Base-by-base conservation (phyloP, 1,140 invertebrate genomes). In the Drosophila simulans region DNA sequence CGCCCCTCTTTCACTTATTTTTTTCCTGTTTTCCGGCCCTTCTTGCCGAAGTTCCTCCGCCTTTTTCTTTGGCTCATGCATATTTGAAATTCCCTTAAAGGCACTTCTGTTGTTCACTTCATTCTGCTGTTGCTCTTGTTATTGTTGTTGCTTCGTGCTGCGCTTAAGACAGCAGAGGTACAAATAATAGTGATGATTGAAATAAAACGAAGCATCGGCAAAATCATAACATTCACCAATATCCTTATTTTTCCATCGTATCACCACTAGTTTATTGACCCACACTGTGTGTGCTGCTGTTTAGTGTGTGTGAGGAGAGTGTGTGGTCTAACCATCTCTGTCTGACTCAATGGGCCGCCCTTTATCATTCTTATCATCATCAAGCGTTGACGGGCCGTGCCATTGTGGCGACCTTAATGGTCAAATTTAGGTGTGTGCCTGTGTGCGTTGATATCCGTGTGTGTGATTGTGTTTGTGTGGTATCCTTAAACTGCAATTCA, bases 51-150 rank as follows among this genome's bases (percentile, higher is more conserved):
- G 46, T 46, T 46, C n/a, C 60, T 56, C 34, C 66, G 68, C n/a
- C 45, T 34, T 64, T 63, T 83, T 71, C 80, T 80, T 84, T 53
- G 42, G 56, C 73, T 89, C 85, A 89, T 89, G 84, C 85, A 89
- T 89, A 89, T 89, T 89, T 89, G 64, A 89, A 80, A 84, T 88
- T 88, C 84, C 84, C 84, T 89, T 89, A 89, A 89, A 89, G 85
- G 80, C 84, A 89, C 85, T 89, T 89, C 65, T 80, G 84, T 84
- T 78, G 72, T 84, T 77, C 70, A 64, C 63, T 80, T 66, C 56
- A 62, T 81, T 54, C 56, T 74, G 17, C 62, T 53, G 40, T 37
- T 81, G 27, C 35, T 72, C 20, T 57, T 68, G 58, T 40, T 71
- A 54, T 43, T 77, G 13, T 49, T 59, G 35, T 62, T 51, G 58